Evolutionary conservation across 1,140 invertebrate species (phyloP).

Genomic region (Anoplolepis gracilipes): DNA sequence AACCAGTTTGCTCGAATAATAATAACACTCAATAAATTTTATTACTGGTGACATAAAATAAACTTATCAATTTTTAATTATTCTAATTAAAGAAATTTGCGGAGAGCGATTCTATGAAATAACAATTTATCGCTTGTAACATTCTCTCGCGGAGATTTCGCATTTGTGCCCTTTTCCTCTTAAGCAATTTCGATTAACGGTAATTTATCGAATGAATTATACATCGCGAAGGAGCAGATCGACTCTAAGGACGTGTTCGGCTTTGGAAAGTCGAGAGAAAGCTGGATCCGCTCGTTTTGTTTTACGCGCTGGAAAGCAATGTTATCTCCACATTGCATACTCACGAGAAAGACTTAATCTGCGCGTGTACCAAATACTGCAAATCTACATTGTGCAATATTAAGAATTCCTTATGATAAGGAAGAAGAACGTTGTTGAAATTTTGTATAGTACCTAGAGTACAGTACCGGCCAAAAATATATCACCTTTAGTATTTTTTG

Average conservation of each 20-base stretch:
- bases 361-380: neutral
- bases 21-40: no score
- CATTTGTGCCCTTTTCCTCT: neutral
- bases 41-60: no score
- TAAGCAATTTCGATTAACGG: neutral
- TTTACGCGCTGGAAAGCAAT: slow-evolving; percentile 51
- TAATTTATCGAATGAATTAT: slow-evolving; percentile 24
- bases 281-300: slow-evolving; percentile 46
- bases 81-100: neutral
- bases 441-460: neutral
- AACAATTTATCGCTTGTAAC: neutral
- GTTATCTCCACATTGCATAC: slow-evolving; percentile 10
- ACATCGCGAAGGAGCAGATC: neutral
- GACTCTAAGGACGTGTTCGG: slow-evolving; percentile 20
- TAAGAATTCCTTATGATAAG: neutral
- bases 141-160: neutral
- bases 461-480: no score
- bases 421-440: neutral
- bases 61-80: no score
- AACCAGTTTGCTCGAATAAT: no score
- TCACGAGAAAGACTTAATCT: slow-evolving; percentile 17
- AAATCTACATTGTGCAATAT: neutral
- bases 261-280: slow-evolving; percentile 63
- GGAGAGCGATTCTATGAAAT: neutral
- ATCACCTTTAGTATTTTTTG: no score